These are phyloP conservation scores for Leucophenga montana DNA, from an alignment of 2,888 invertebrate species.

Conservation along the genomic window DNA sequence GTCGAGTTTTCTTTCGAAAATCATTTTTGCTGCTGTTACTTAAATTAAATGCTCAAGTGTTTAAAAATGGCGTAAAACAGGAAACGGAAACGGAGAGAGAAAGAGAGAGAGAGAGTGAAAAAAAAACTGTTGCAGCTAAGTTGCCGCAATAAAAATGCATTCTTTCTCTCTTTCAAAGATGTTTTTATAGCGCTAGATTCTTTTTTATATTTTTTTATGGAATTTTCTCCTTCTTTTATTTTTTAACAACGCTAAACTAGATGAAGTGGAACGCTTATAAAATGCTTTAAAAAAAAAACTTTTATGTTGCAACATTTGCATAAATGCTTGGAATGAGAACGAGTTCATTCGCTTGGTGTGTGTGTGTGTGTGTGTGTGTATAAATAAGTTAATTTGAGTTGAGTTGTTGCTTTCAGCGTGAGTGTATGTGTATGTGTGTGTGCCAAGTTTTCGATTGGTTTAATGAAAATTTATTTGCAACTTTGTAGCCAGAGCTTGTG, in stretches of 20 bases:
- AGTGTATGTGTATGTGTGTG: no score
- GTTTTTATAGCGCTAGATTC: neutral
- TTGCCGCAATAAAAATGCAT: constrained; percentile 22
- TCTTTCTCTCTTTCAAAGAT: neutral
- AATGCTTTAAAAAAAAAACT: constrained; percentile 6
- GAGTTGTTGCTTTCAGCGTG: no score
- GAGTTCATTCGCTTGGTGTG: neutral
- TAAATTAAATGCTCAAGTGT: neutral
- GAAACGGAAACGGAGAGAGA: neutral
- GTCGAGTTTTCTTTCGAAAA: no score
- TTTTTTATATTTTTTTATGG: neutral
- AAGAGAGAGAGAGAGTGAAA: neutral
- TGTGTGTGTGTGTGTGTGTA: no score
- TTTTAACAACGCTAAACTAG: neutral
- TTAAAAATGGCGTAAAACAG: constrained; percentile 1
- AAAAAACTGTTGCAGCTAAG: constrained; percentile 9
- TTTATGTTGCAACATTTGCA: constrained; percentile 22
- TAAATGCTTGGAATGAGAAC: neutral
- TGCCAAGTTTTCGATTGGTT: constrained; percentile 9
- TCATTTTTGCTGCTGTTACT: constrained; percentile 2
- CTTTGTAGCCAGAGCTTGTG: neutral
- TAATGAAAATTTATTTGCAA: constrained; percentile 28
- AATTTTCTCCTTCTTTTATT: neutral
- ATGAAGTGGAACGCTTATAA: constrained; percentile 19
- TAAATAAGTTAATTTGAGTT: no score